phyloP scores from a whole-genome alignment of 2,888 invertebrate genomes.

The Lypha dubia region DNA sequence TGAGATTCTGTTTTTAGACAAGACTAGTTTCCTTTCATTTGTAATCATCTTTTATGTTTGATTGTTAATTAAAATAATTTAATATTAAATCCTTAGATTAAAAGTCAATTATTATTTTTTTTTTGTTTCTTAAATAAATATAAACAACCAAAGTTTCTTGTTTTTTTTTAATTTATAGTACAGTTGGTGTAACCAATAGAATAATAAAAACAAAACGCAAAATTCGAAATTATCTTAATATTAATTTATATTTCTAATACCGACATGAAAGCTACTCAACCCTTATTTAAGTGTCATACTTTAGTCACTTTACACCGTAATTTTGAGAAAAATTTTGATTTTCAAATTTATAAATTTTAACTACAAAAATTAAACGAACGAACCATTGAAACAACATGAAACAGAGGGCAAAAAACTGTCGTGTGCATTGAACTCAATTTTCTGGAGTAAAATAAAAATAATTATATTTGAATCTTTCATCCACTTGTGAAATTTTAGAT shows the following conservation, averaged over 20 bases:
- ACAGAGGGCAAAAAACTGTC: too few relatives aligned
- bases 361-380: neutral
- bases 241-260: slow-evolving; percentile 35
- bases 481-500: too few relatives aligned
- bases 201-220: too few relatives aligned
- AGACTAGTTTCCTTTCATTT: slow-evolving; percentile 60
- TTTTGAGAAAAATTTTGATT: neutral
- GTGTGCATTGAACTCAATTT: too few relatives aligned
- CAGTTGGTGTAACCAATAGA: too few relatives aligned
- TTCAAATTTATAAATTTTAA: neutral
- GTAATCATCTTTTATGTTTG: neutral
- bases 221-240: too few relatives aligned
- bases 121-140: slow-evolving; percentile 46
- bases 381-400: neutral
- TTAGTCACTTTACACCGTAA: slow-evolving; percentile 16
- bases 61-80: neutral
- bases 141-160: slow-evolving; percentile 49
- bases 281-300: slow-evolving; percentile 16
- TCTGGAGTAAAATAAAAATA: too few relatives aligned
- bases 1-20: slow-evolving; percentile 63
- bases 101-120: slow-evolving; percentile 17
- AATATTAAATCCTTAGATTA: slow-evolving; percentile 20
- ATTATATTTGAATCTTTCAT: too few relatives aligned
- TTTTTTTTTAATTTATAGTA: too few relatives aligned
- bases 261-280: slow-evolving; percentile 34